Evolutionary conservation across 2,797 vertebrate species (phyloP).

Genomic region (Sebastes matsubarae): DNA sequence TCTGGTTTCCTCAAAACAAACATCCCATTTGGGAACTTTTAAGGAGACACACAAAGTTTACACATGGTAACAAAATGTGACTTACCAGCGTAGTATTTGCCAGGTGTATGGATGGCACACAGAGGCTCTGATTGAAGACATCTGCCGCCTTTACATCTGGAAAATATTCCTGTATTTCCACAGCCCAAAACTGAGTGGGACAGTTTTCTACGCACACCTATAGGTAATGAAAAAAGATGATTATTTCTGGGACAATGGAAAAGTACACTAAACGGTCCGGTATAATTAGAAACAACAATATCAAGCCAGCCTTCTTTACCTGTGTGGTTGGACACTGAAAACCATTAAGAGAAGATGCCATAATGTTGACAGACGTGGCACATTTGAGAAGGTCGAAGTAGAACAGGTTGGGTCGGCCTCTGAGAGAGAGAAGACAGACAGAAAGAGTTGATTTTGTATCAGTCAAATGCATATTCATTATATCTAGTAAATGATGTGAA

Average conservation of each 20-base stretch:
- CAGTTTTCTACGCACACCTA: slow-evolving; percentile 88
- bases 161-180: accelerated
- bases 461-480: not conserved
- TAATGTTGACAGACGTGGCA: slow-evolving; percentile 72
- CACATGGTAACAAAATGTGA: not conserved
- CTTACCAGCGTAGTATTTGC: slow-evolving; percentile 38
- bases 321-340: slow-evolving; percentile 90
- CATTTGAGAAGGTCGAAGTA: slow-evolving; percentile 89
- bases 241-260: not conserved
- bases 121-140: slow-evolving; percentile 68
- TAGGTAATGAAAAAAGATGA: not conserved
- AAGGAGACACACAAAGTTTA: not conserved
- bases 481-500: not conserved
- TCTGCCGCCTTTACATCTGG: accelerated
- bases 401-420: slow-evolving; percentile 81
- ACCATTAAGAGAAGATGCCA: slow-evolving; percentile 78
- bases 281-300: not conserved
- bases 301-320: slow-evolving; percentile 68
- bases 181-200: slow-evolving; percentile 63
- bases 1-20: not conserved
- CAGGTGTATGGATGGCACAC: slow-evolving; percentile 81
- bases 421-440: slow-evolving; percentile 46
- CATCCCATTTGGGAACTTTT: not conserved
- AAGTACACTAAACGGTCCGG: not conserved
- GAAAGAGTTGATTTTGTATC: not conserved